These are phyloP conservation scores for Mythimna ferrago DNA, from an alignment of 2,888 invertebrate species.

Conservation along the genomic window DNA sequence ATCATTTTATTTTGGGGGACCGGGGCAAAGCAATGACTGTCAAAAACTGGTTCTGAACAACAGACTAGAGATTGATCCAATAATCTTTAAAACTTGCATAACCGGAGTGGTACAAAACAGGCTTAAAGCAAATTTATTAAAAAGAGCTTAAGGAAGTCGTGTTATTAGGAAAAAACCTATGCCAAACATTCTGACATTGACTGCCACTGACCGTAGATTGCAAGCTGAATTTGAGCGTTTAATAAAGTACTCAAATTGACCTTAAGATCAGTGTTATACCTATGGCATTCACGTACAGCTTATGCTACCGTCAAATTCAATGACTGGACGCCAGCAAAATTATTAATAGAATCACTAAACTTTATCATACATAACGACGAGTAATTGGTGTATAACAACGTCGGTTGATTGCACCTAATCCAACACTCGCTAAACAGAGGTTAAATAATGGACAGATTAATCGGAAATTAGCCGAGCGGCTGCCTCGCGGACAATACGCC, in stretches of 20 bases:
- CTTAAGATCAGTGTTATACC: background rate
- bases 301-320: conserved; percentile 44
- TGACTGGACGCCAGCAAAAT: conserved; percentile 36
- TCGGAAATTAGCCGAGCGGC: conserved; percentile 66
- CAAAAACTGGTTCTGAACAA: background rate
- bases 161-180: too few relatives aligned
- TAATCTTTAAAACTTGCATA: background rate
- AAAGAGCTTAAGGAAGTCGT: too few relatives aligned
- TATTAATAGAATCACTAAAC: conserved; percentile 59
- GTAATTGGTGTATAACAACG: conserved; percentile 47
- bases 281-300: background rate
- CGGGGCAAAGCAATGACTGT: background rate
- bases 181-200: too few relatives aligned
- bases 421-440: conserved; percentile 58
- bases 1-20: conserved; percentile 24
- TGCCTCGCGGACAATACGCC: conserved; percentile 61
- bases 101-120: background rate
- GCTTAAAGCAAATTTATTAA: too few relatives aligned
- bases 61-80: background rate
- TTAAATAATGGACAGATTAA: conserved; percentile 70
- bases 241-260: background rate
- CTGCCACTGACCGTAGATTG: background rate
- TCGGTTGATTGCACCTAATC: conserved; percentile 63
- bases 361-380: conserved; percentile 46
- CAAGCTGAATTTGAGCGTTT: background rate